phyloP scores from a whole-genome alignment of 2,113 vertebrate genomes.

The Hystrix brachyura region DNA sequence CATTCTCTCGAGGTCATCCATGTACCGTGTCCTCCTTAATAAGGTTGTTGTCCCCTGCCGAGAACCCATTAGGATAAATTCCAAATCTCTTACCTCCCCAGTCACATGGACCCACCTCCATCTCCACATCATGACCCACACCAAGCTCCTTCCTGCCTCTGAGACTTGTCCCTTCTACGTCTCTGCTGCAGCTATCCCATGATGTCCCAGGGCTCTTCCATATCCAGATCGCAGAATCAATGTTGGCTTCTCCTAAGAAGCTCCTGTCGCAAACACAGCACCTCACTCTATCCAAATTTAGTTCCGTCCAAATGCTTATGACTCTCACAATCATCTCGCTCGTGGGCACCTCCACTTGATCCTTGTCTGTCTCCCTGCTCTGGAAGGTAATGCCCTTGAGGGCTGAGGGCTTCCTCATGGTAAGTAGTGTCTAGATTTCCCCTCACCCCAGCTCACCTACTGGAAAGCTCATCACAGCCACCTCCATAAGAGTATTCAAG shows the following conservation, averaged over 20 bases:
- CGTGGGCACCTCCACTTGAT: background rate
- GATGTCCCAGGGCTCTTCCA: background rate
- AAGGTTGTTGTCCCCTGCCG: background rate
- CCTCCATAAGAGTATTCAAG: background rate
- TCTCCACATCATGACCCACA: background rate
- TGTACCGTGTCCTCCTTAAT: background rate
- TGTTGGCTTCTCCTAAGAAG: background rate
- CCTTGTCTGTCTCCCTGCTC: background rate
- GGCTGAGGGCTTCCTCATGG: background rate
- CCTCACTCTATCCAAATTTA: background rate
- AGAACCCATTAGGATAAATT: background rate
- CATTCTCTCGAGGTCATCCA: background rate
- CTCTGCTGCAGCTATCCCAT: too few species aligned
- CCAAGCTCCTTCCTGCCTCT: background rate
- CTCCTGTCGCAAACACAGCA: too few species aligned
- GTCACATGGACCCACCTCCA: background rate
- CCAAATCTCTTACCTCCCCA: background rate
- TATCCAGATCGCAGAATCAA: background rate
- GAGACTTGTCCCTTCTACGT: background rate
- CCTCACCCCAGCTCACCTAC: background rate
- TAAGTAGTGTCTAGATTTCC: background rate
- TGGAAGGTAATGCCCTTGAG: background rate
- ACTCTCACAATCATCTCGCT: background rate
- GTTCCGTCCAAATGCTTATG: background rate
- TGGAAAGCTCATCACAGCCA: background rate